These are phyloP conservation scores for Hippocampus zosterae DNA, from an alignment of 2,113 vertebrate species.

Conservation along the genomic window DNA sequence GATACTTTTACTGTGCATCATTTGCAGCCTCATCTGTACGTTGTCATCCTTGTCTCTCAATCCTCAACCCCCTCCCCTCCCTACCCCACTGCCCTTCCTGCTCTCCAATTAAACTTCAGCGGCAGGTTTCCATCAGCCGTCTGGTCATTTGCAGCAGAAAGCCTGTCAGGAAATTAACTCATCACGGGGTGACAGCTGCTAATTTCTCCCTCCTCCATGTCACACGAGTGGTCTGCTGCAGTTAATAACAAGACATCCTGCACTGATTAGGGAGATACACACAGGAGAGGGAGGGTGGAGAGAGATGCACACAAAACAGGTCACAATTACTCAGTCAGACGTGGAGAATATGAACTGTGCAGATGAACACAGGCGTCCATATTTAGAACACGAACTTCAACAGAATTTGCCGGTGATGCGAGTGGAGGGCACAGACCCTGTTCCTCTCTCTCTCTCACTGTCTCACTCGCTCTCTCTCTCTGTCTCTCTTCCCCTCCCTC, in stretches of 20 bases:
- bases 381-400: conserved; percentile 16
- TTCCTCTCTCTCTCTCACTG: background rate
- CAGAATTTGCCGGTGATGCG: conserved; percentile 3
- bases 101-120: conserved; percentile 84
- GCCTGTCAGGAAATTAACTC: conserved; percentile 99
- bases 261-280: conserved; percentile 86
- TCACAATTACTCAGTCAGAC: conserved; percentile 63
- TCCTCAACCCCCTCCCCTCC: conserved; percentile 43
- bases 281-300: conserved; percentile 55
- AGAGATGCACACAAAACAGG: conserved; percentile 66
- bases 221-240: conserved; percentile 89
- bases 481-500: too few relatives aligned
- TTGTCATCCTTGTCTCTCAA: conserved; percentile 24
- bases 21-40: conserved; percentile 11
- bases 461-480: background rate
- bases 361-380: conserved; percentile 26
- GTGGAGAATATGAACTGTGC: conserved; percentile 31
- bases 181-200: conserved; percentile 94
- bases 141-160: conserved; percentile 58
- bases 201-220: conserved; percentile 94
- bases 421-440: background rate
- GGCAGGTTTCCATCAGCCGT: conserved; percentile 88
- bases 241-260: conserved; percentile 93
- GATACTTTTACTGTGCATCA: conserved; percentile 11
- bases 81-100: conserved; percentile 65